A percentile compares a stretch with the other conserved stretches of the same genome.
Evolutionary conservation across 2,797 vertebrate genomes (phyloP).

Genomic region (Chelidonichthys spinosus): DNA sequence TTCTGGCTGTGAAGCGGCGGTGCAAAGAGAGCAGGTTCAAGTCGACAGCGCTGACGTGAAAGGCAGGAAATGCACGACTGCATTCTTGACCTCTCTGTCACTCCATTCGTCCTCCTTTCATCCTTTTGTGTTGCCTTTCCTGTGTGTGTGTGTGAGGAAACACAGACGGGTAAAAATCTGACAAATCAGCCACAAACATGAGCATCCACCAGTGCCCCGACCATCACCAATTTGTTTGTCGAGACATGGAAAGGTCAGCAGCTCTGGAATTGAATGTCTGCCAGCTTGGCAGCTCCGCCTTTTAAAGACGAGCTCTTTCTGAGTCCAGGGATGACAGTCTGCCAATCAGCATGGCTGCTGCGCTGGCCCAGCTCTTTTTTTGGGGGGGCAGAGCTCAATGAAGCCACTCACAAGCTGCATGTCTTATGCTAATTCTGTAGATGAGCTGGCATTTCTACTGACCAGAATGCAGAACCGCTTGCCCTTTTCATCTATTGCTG

Average conservation of each 20-base stretch:
- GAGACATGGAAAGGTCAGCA: constrained; percentile 61
- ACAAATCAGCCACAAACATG: constrained; percentile 17
- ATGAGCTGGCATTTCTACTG: constrained; percentile 40
- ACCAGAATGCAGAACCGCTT: constrained; percentile 27
- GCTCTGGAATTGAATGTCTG: constrained; percentile 60
- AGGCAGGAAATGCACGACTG: constrained; percentile 18
- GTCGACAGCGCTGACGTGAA: constrained; percentile 25
- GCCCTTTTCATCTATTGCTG: constrained; percentile 7
- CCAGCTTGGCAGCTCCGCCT: constrained; percentile 29
- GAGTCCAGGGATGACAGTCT: constrained; percentile 44
- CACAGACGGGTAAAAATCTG: not conserved
- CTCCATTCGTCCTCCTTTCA: constrained; percentile 8
- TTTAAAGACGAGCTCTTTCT: constrained; percentile 35
- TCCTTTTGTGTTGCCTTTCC: not conserved
- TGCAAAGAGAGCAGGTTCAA: constrained; percentile 8
- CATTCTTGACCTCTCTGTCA: constrained; percentile 13
- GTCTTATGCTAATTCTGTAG: constrained; percentile 52
- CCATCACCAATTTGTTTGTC: constrained; percentile 33
- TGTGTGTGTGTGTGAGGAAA: not conserved
- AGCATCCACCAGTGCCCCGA: constrained; percentile 1
- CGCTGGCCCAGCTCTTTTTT: constrained; percentile 15
- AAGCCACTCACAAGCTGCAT: constrained; percentile 22
- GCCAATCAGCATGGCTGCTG: constrained; percentile 38
- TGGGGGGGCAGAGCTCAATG: constrained; percentile 16
- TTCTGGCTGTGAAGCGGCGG: not conserved